A percentile compares a stretch with the other conserved stretches of the same genome.
phyloP scores from a whole-genome alignment of 1,140 invertebrate species.

The Zaprionus lachaisei region DNA sequence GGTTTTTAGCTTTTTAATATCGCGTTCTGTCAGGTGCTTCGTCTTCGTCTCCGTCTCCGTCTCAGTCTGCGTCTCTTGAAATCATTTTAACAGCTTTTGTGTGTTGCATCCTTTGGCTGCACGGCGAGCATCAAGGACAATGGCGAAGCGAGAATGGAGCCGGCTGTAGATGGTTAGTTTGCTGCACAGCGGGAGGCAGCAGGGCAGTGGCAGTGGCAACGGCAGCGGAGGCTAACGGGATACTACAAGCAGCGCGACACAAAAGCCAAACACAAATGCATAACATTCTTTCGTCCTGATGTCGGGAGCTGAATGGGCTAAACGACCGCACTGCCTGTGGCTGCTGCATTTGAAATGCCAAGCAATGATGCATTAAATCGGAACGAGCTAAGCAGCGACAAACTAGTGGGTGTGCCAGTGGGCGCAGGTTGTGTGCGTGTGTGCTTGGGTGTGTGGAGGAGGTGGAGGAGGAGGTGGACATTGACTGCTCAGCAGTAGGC shows the following conservation, averaged over 20 bases:
- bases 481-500: constrained; percentile 12
- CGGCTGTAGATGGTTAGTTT: constrained; percentile 43
- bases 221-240: constrained; percentile 8
- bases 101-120: constrained; percentile 67
- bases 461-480: constrained; percentile 9
- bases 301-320: constrained; percentile 22
- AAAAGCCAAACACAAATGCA: constrained; percentile 71
- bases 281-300: constrained; percentile 52
- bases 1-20: constrained; percentile 61
- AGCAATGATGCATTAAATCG: constrained; percentile 78
- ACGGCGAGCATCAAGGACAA: constrained; percentile 47
- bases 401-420: constrained; percentile 15
- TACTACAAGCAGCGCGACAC: constrained; percentile 35
- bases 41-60: constrained; percentile 10
- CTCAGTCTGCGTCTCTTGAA: constrained; percentile 26
- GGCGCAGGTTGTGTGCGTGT: constrained; percentile 22
- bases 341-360: constrained; percentile 66
- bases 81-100: constrained; percentile 72
- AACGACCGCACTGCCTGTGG: constrained; percentile 20
- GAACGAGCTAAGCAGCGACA: constrained; percentile 38
- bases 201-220: not conserved
- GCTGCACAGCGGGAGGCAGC: constrained; percentile 48
- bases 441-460: not conserved
- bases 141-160: constrained; percentile 42
- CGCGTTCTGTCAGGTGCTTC: constrained; percentile 11